Evolutionary conservation across 2,797 vertebrate genomes (phyloP).

Genomic region (Sebastes itinus): DNA sequence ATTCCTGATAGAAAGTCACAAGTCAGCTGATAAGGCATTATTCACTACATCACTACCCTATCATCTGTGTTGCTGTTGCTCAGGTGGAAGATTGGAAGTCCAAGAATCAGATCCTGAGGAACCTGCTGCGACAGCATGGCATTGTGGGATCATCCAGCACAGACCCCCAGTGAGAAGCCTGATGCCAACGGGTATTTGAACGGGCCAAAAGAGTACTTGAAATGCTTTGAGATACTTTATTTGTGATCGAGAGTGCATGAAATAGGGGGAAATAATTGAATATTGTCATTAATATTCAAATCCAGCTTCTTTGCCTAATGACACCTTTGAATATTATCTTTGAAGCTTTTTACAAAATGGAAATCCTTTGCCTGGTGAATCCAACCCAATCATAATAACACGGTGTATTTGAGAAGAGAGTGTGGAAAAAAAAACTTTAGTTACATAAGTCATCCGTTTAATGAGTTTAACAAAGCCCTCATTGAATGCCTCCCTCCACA

Average conservation of each 20-base stretch:
- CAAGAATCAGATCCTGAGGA: slow-evolving; percentile 85
- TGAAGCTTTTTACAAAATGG: slow-evolving; percentile 28
- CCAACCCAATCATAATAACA: slow-evolving; percentile 1
- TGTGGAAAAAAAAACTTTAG: background rate
- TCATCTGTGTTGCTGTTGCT: slow-evolving; percentile 5
- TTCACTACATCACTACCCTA: too few species aligned
- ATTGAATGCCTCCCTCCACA: slow-evolving; percentile 46
- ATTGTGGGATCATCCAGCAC: slow-evolving; percentile 79
- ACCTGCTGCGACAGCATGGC: slow-evolving; percentile 81
- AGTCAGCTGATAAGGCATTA: background rate
- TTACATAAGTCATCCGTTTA: background rate
- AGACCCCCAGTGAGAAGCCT: slow-evolving; percentile 77
- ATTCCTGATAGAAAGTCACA: background rate
- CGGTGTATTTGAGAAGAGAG: background rate
- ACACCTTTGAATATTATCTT: slow-evolving; percentile 23
- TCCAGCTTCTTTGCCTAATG: slow-evolving; percentile 27
- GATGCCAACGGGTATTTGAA: background rate
- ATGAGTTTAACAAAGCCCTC: slow-evolving; percentile 2
- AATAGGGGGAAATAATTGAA: slow-evolving; percentile 10
- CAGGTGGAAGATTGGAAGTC: slow-evolving; percentile 87
- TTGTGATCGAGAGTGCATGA: slow-evolving; percentile 60
- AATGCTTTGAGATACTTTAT: slow-evolving; percentile 58
- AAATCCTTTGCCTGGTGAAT: slow-evolving; percentile 6
- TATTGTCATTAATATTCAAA: slow-evolving; percentile 43
- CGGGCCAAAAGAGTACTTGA: slow-evolving; percentile 72